Conservation (phyloP, 2,888 invertebrate genomes). For the Abscondita cerata region DNA sequence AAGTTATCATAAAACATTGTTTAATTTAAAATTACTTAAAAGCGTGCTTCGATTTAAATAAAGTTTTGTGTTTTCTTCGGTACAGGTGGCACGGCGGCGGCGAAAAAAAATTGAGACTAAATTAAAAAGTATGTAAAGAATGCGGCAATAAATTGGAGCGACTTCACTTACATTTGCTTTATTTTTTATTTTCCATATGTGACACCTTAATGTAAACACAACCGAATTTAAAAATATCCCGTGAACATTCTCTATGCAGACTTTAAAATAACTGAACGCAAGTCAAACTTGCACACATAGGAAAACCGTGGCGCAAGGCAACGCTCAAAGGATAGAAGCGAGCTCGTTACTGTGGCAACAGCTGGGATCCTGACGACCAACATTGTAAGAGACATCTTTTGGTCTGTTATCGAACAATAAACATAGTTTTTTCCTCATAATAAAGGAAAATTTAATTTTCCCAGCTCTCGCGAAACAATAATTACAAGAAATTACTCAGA, state of each 20-base stretch:
- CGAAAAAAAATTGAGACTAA: too few species aligned
- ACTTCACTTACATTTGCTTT: neutral
- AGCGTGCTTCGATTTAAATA: too few species aligned
- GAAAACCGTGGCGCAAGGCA: slow-evolving; percentile 21
- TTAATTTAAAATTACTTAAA: too few species aligned
- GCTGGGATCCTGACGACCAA: slow-evolving; percentile 18
- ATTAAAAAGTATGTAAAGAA: too few species aligned
- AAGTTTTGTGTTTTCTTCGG: too few species aligned
- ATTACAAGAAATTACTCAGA: neutral
- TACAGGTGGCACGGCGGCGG: too few species aligned
- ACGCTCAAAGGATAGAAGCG: slow-evolving; percentile 22
- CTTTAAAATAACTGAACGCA: slow-evolving; percentile 27
- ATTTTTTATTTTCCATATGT: slow-evolving; percentile 15
- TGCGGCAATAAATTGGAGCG: too few species aligned
- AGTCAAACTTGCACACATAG: slow-evolving; percentile 16
- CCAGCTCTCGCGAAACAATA: neutral
- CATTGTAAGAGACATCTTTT: slow-evolving; percentile 16
- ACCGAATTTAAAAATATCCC: slow-evolving; percentile 27
- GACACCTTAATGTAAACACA: slow-evolving; percentile 26
- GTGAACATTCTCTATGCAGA: slow-evolving; percentile 21
- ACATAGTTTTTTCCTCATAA: neutral
- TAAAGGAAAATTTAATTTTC: neutral
- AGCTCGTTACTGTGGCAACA: slow-evolving; percentile 26
- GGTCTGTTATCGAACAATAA: neutral
- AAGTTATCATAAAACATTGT: too few species aligned